Base-by-base conservation (phyloP, 2,888 invertebrate genomes). In the Gymnosoma rotundatum region DNA sequence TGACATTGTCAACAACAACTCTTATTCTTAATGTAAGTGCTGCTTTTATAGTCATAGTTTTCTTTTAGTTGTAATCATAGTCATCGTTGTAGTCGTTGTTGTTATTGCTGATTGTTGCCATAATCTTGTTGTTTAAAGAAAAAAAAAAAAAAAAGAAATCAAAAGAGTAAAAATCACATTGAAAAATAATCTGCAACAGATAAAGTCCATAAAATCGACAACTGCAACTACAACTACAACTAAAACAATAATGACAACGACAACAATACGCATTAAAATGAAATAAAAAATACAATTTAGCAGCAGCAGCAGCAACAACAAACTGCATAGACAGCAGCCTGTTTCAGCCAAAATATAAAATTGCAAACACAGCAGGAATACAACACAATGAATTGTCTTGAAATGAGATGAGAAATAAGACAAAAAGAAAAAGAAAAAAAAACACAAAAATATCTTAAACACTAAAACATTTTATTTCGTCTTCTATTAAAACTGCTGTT, bases 331-430 rank as follows among this genome's bases (percentile, higher is more conserved):
- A 7, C 42, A 48, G 54, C 50, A 73, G 63, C 69, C 69, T 74
- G 69, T 83, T 83, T 73, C 63, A 50, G 63, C 67, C 50, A 63
- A 50, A 66, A 63, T 63, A 67, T 25, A 73, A 82, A 76, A 69
- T 64, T 74, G 74, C 78, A 18, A 45, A 70, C 73, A 69, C 83
- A 83, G 78, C 83, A 83, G 83, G 78, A 14, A 73, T 63, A 69
- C 56, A 78, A 72, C 32, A 75, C 66, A 50, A 52, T 66, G 36
- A 67, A 20, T 38, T 18, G 25, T 21, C 32, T 32, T 32, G 32
- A 32, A 32, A 32, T 7, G 32, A 5, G 8, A 32, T 7, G 32
- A 5, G 8, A 6, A 32, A 32, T 32, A 32, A 5, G 8, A 66
- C 14, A 66, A 38, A 38, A 69, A 58, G 8, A 6, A 63, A 18